Percentiles rank a stretch among this genome's conserved stretches.
Conservation (phyloP, 2,797 vertebrate genomes). For the Anas flavirostris region DNA sequence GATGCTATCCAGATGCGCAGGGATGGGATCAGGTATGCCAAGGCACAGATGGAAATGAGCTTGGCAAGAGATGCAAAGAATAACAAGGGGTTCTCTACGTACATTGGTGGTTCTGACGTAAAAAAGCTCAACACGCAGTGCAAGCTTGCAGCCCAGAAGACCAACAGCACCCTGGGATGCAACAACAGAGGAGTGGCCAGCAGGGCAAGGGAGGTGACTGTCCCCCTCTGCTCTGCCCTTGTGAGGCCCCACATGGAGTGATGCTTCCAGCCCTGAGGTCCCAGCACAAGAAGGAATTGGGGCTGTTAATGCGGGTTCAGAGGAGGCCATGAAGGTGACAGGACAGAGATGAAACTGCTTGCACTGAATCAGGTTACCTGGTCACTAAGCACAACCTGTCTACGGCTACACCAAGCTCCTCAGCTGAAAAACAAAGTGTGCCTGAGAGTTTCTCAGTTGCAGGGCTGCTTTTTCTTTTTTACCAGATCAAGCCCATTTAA, state of each 20-base stretch:
- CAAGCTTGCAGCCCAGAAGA: too few relatives aligned
- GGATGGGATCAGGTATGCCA: neutral
- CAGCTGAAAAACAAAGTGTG: neutral
- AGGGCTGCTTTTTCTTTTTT: neutral
- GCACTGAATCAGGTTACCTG: neutral
- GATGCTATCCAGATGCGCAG: neutral
- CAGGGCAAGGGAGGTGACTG: too few relatives aligned
- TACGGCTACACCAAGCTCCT: neutral
- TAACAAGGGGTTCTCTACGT: too few relatives aligned
- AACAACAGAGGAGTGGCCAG: too few relatives aligned
- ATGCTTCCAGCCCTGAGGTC: too few relatives aligned
- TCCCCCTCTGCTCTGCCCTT: too few relatives aligned
- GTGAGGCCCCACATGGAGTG: too few relatives aligned
- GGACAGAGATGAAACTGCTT: neutral
- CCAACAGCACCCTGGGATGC: too few relatives aligned
- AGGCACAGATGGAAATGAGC: neutral
- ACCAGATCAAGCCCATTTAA: neutral
- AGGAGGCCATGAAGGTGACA: neutral
- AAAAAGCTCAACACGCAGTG: too few relatives aligned
- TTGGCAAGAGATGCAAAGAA: neutral
- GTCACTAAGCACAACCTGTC: neutral
- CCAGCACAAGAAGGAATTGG: too few relatives aligned
- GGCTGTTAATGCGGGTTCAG: too few relatives aligned
- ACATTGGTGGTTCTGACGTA: too few relatives aligned
- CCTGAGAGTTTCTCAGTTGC: neutral